A percentile compares a stretch with the other conserved stretches of the same genome.
phyloP scores from a whole-genome alignment of 2,113 vertebrate genomes.

The Mirounga angustirostris region DNA sequence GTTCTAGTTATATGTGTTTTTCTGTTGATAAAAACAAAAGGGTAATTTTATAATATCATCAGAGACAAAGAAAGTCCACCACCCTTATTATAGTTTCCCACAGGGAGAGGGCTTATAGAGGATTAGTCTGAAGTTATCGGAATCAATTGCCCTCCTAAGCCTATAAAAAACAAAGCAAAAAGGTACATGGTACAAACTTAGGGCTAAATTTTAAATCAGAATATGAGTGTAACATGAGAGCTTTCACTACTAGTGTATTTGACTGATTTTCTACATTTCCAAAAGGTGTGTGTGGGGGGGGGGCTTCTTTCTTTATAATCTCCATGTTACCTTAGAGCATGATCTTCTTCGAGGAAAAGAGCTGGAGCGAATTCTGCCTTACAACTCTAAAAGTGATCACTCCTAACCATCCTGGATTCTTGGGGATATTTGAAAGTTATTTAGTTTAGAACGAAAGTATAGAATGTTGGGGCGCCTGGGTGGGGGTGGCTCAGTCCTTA shows the following conservation, averaged over 20 bases:
- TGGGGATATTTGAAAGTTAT: not conserved
- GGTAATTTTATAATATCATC: not conserved
- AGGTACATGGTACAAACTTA: not conserved
- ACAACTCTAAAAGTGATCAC: not conserved
- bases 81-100: not conserved
- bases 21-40: not conserved
- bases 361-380: not conserved
- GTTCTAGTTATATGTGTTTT: not conserved
- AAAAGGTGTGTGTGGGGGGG: not conserved
- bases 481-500: too few species aligned
- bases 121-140: not conserved
- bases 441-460: not conserved
- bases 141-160: not conserved
- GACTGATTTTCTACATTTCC: slow-evolving; percentile 15
- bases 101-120: not conserved
- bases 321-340: not conserved
- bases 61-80: not conserved
- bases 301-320: not conserved
- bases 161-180: not conserved
- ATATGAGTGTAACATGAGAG: not conserved
- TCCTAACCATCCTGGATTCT: not conserved
- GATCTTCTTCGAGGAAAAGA: not conserved
- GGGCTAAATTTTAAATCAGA: slow-evolving; percentile 13
- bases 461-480: too few species aligned
- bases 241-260: not conserved